Conservation (phyloP, 2,797 vertebrate genomes). For the Smutsia temminckii region DNA sequence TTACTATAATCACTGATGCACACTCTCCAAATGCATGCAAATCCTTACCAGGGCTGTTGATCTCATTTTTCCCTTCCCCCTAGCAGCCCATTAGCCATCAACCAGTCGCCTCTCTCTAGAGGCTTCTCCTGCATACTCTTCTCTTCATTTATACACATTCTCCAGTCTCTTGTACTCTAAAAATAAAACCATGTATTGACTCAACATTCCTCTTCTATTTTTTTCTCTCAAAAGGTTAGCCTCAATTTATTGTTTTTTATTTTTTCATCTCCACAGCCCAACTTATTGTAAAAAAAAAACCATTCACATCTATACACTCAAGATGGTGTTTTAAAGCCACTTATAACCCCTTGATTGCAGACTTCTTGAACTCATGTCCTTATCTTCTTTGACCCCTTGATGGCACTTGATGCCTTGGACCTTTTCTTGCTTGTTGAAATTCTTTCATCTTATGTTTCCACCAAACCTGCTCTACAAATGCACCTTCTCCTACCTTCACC, state of each 20-base stretch:
- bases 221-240: not conserved
- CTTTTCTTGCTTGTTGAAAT: not conserved
- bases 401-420: not conserved
- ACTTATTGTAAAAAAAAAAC: not conserved
- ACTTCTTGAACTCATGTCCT: not conserved
- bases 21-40: not conserved
- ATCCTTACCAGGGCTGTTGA: not conserved
- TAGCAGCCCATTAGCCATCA: not conserved
- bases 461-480: not conserved
- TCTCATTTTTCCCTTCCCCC: not conserved
- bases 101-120: not conserved
- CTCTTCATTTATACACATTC: not conserved
- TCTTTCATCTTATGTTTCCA: not conserved
- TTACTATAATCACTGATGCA: not conserved
- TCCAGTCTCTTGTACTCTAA: not conserved
- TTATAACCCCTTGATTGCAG: not conserved
- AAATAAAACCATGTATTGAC: not conserved
- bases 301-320: not conserved
- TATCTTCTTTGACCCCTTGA: not conserved
- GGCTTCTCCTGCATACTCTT: not conserved
- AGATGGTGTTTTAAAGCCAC: not conserved
- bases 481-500: not conserved
- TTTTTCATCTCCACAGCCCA: not conserved
- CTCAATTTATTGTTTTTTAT: not conserved
- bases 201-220: not conserved